These are phyloP conservation scores for Manis javanica DNA, from an alignment of 2,797 vertebrate species.

Conservation along the genomic window DNA sequence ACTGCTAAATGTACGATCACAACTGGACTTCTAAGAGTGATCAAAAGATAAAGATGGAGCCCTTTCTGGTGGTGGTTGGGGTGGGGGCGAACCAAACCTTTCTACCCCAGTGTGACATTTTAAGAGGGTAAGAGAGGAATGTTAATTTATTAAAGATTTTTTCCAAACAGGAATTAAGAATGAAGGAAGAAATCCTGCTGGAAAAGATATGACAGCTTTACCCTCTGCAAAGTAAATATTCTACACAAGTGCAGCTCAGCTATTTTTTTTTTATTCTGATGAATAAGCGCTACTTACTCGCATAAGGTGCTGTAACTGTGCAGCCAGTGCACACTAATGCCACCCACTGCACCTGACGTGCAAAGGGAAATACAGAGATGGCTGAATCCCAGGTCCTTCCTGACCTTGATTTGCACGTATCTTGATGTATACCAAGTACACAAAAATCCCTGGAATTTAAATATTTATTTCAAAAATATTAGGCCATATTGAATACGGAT, in stretches of 20 bases:
- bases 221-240: conserved; percentile 1
- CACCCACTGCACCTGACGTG: not conserved
- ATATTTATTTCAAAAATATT: conserved; percentile 12
- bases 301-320: conserved; percentile 58
- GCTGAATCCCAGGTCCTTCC: conserved; percentile 29
- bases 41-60: conserved; percentile 33
- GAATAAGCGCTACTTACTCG: conserved; percentile 48
- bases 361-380: conserved; percentile 8
- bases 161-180: not conserved
- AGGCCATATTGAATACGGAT: not conserved
- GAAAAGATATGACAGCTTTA: conserved; percentile 41
- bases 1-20: not conserved
- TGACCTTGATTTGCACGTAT: not conserved
- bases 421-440: not conserved
- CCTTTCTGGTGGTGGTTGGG: not conserved
- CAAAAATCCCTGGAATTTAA: not conserved
- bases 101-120: not conserved
- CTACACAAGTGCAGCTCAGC: not conserved
- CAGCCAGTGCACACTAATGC: not conserved
- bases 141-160: conserved; percentile 38
- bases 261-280: not conserved
- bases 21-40: conserved; percentile 9
- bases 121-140: conserved; percentile 56
- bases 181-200: conserved; percentile 1
- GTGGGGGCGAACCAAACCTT: not conserved